Conservation (phyloP, 2,888 invertebrate genomes). For the Leptogaster cylindrica region DNA sequence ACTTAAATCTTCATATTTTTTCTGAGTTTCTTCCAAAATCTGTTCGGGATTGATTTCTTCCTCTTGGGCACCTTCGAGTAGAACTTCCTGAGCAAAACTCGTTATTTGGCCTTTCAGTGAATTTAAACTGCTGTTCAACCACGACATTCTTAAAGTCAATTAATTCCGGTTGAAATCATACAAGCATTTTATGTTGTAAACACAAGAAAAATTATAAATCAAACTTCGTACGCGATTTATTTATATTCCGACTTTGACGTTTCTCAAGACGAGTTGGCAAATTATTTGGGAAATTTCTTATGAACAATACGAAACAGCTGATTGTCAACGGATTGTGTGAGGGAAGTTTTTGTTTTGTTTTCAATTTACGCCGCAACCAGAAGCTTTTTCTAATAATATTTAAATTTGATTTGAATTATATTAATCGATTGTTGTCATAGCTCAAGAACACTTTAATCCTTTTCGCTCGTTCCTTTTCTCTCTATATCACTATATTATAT, state of each 20-base stretch:
- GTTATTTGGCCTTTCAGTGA: constrained; percentile 74
- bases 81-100: constrained; percentile 86
- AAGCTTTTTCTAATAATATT: too few relatives aligned
- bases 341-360: too few relatives aligned
- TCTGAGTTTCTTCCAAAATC: constrained; percentile 54
- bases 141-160: constrained; percentile 66
- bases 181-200: not conserved
- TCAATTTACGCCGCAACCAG: too few relatives aligned
- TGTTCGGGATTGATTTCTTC: constrained; percentile 59
- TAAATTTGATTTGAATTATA: too few relatives aligned
- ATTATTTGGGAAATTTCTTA: constrained; percentile 34
- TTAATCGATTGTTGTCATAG: too few relatives aligned
- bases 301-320: constrained; percentile 43
- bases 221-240: constrained; percentile 5
- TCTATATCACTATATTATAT: too few relatives aligned
- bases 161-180: constrained; percentile 1
- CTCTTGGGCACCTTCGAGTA: constrained; percentile 72
- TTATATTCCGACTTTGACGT: constrained; percentile 40
- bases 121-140: constrained; percentile 67
- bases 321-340: constrained; percentile 26
- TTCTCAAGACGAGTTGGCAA: constrained; percentile 45
- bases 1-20: constrained; percentile 61
- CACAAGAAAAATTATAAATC: not conserved
- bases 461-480: too few relatives aligned
- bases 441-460: too few relatives aligned